Percentiles rank a stretch among this genome's conserved stretches.
Evolutionary conservation across 2,888 invertebrate species (phyloP).

Genomic region (Frankliniella intonsa): DNA sequence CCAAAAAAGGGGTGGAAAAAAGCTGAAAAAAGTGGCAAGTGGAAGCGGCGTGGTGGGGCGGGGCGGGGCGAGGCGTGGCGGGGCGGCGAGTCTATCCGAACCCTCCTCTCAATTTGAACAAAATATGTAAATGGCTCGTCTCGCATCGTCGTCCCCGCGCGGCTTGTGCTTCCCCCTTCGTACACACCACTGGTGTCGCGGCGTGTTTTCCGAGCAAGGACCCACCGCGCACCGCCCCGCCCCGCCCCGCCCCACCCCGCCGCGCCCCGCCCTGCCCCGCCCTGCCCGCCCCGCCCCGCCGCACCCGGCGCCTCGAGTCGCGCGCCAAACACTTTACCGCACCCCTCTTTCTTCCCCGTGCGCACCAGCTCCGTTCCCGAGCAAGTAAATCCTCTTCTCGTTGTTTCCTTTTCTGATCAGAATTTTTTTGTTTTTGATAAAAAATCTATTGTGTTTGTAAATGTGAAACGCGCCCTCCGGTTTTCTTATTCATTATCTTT

Average conservation of each 20-base stretch:
- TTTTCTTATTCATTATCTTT: no score
- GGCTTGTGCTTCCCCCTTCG: neutral
- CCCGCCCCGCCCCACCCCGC: no score
- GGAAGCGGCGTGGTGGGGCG: neutral
- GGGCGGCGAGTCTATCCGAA: neutral
- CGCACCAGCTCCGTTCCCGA: no score
- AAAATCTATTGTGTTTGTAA: neutral
- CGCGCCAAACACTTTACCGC: neutral
- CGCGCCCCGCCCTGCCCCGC: neutral
- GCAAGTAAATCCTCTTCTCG: neutral
- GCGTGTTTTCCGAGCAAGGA: no score
- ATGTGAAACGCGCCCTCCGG: no score
- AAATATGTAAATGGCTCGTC: conserved; percentile 15
- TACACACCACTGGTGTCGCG: no score
- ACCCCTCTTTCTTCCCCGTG: neutral
- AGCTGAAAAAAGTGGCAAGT: no score
- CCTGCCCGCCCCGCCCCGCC: neutral
- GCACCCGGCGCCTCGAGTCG: neutral
- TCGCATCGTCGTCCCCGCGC: neutral
- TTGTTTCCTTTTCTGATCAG: neutral
- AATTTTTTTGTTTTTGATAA: neutral
- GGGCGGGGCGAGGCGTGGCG: neutral
- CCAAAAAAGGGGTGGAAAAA: no score
- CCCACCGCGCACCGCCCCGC: no score
- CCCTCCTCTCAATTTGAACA: neutral